phyloP scores from a whole-genome alignment of 2,888 invertebrate genomes.

The Epinotia ramella region DNA sequence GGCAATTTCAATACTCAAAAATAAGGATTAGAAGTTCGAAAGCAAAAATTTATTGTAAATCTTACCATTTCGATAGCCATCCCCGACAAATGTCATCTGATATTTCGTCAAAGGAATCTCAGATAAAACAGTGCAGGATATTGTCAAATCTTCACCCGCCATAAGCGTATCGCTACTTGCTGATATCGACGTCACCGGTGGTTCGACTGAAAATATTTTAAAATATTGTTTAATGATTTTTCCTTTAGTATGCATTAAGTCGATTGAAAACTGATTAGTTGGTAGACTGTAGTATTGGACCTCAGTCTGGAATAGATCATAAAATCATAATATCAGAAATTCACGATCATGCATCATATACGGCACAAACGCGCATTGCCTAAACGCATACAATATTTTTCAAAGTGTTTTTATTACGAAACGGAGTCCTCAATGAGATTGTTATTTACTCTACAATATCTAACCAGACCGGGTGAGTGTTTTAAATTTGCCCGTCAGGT shows the following conservation, averaged over 20 bases:
- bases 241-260: not conserved
- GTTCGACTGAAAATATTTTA: slow-evolving; percentile 61
- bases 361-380: too few relatives aligned
- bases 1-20: too few relatives aligned
- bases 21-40: not conserved
- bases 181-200: slow-evolving; percentile 63
- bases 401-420: too few relatives aligned
- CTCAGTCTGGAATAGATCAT: too few relatives aligned
- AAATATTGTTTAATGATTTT: not conserved
- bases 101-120: slow-evolving; percentile 61
- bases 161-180: slow-evolving; percentile 59
- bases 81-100: slow-evolving; percentile 58
- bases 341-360: too few relatives aligned
- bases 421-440: not conserved
- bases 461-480: not conserved
- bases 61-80: slow-evolving; percentile 55
- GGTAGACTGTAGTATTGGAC: too few relatives aligned
- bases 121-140: slow-evolving; percentile 65
- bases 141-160: slow-evolving; percentile 54
- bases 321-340: too few relatives aligned
- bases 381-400: too few relatives aligned
- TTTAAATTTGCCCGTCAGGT: not conserved
- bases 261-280: too few relatives aligned
- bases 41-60: slow-evolving; percentile 9
- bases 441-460: not conserved